Percentiles rank a stretch among this genome's conserved stretches.
These are phyloP conservation scores for Malacosoma neustria DNA, from an alignment of 2,888 invertebrate genomes.

Conservation along the genomic window DNA sequence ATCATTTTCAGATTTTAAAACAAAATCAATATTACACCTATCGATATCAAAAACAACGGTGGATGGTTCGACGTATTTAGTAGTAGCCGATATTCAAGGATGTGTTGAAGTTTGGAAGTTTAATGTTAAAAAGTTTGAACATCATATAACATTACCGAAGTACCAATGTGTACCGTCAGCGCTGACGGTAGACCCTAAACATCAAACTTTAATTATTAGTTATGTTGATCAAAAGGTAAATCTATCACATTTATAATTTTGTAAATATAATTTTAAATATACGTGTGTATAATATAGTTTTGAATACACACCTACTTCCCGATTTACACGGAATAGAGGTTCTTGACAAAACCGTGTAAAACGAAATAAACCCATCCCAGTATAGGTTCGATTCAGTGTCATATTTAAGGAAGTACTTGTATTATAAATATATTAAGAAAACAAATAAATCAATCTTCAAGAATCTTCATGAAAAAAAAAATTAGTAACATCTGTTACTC, in stretches of 20 bases:
- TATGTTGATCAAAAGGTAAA: constrained; percentile 87
- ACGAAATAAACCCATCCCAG: no score
- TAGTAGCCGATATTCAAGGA: constrained; percentile 79
- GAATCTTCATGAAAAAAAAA: no score
- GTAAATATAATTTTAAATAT: no score
- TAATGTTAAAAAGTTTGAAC: constrained; percentile 39
- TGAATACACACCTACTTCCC: no score
- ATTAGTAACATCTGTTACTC: no score
- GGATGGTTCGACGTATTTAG: constrained; percentile 64
- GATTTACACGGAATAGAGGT: no score
- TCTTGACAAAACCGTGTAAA: no score
- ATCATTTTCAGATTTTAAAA: constrained; percentile 76
- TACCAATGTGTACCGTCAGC: constrained; percentile 83
- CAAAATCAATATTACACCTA: constrained; percentile 65
- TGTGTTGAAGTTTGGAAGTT: constrained; percentile 79
- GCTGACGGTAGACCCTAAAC: constrained; percentile 77
- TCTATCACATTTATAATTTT: not conserved
- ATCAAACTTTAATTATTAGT: constrained; percentile 77
- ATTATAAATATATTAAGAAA: no score
- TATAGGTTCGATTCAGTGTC: no score
- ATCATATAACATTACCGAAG: constrained; percentile 78
- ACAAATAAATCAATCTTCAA: no score
- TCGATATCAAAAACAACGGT: constrained; percentile 29
- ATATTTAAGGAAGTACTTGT: no score
- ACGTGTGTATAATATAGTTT: no score